Percentiles rank a stretch among this genome's conserved stretches.
Conservation (phyloP, 1,140 invertebrate genomes). For the Drosophila neocordata region DNA sequence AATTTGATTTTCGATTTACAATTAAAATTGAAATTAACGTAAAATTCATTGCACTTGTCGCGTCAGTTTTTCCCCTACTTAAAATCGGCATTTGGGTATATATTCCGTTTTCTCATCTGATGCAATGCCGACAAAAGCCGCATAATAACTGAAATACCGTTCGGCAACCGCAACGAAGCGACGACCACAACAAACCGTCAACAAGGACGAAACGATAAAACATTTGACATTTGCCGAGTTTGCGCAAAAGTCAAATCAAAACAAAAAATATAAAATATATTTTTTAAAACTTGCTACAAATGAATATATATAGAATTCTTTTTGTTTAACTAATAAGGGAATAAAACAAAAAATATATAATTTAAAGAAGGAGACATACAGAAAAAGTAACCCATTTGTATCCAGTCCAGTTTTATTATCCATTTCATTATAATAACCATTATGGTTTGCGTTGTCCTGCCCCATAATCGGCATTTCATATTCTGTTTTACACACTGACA, state of each 20-base stretch:
- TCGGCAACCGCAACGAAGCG: conserved; percentile 1
- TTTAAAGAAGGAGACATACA: too few species aligned
- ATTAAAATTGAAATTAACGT: neutral
- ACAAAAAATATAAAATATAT: neutral
- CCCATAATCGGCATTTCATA: neutral
- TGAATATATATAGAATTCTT: neutral
- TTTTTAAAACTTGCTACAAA: neutral
- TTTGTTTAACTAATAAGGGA: too few species aligned
- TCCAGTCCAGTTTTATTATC: too few species aligned
- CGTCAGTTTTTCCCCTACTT: neutral
- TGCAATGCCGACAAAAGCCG: neutral
- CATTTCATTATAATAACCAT: too few species aligned
- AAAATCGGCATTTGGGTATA: neutral
- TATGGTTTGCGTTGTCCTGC: too few species aligned
- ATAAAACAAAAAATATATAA: too few species aligned
- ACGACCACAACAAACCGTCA: neutral
- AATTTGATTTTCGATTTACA: neutral
- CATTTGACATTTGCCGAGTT: conserved; percentile 3
- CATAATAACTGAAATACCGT: conserved; percentile 5
- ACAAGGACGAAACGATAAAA: conserved; percentile 6
- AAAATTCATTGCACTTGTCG: conserved; percentile 2
- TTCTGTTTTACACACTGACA: neutral
- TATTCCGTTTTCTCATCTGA: neutral
- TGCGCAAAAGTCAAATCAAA: neutral
- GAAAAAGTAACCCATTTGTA: too few species aligned